Evolutionary conservation across 2,113 vertebrate genomes (phyloP).

Genomic region (Rhineura floridana): DNA sequence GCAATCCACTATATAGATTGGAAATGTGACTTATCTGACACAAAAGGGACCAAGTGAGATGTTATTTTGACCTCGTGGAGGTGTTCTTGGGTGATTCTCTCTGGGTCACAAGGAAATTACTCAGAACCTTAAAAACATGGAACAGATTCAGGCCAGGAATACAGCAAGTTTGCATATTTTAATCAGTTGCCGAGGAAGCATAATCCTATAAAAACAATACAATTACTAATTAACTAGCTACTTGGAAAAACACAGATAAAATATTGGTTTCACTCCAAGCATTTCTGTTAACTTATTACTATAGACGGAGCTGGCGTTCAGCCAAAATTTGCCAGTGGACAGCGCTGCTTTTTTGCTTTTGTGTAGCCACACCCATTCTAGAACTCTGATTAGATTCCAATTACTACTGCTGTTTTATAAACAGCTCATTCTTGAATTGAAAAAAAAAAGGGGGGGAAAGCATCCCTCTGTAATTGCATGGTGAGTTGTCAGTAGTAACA

Average conservation of each 20-base stretch:
- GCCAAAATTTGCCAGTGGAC: neutral
- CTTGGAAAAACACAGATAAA: neutral
- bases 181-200: neutral
- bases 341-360: neutral
- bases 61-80: neutral
- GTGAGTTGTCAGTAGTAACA: neutral
- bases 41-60: neutral
- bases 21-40: neutral
- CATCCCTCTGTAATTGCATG: neutral
- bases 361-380: neutral
- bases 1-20: neutral
- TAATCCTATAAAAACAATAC: neutral
- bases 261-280: neutral
- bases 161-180: neutral
- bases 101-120: neutral
- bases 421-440: neutral
- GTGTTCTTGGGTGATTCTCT: neutral
- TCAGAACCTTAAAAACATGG: neutral
- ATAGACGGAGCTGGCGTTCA: neutral
- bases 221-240: neutral
- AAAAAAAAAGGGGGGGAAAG: neutral
- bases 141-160: neutral
- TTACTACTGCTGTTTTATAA: neutral
- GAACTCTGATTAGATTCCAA: neutral
- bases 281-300: neutral